Conservation (phyloP, 1,140 invertebrate genomes). For the Eumeta japonica region DNA sequence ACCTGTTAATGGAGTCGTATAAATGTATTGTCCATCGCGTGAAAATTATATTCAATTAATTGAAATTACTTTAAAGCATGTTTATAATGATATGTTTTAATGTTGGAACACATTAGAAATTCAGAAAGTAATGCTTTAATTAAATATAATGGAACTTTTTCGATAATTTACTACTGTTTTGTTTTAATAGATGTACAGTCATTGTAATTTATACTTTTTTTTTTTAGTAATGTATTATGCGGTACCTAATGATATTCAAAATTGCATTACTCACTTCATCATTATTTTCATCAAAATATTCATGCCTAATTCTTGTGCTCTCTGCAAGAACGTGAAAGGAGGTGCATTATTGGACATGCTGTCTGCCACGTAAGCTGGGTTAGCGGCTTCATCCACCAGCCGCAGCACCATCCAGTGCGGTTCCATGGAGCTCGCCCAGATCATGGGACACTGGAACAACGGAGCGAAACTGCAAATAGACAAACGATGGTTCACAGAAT, state of each 20-base stretch:
- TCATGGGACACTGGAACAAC: conserved; percentile 1
- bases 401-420: background rate
- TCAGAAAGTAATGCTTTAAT: too few species aligned
- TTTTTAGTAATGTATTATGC: conserved; percentile 5
- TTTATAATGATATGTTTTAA: background rate
- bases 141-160: too few species aligned
- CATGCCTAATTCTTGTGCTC: conserved; percentile 14
- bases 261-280: too few species aligned
- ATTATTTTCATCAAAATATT: conserved; percentile 9
- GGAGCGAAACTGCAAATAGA: conserved; percentile 1
- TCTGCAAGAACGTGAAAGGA: conserved; percentile 20
- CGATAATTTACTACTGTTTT: too few species aligned
- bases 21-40: too few species aligned
- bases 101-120: background rate
- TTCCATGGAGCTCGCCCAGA: conserved; percentile 2
- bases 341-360: too few species aligned
- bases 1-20: too few species aligned
- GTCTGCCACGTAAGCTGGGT: conserved; percentile 24
- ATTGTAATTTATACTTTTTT: conserved; percentile 12
- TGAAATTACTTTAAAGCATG: background rate
- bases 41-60: conserved; percentile 1
- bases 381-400: conserved; percentile 9
- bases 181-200: too few species aligned
- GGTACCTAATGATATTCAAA: conserved; percentile 19
- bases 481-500: too few species aligned